phyloP scores from a whole-genome alignment of 1,140 invertebrate genomes.

The Drosophila yakuba region DNA sequence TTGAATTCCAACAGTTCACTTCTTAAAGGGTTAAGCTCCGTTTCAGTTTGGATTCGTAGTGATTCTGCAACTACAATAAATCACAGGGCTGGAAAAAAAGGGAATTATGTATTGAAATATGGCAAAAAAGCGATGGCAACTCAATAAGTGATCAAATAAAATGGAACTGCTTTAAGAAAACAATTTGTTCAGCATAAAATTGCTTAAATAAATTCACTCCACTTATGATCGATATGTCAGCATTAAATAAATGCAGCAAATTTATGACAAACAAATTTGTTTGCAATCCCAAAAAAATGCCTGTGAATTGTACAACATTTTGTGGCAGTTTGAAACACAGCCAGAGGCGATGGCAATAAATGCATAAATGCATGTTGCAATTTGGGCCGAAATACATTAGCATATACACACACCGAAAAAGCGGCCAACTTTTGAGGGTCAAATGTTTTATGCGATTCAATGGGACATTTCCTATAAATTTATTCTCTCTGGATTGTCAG shows the following conservation, averaged over 20 bases:
- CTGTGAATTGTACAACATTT: constrained; percentile 31
- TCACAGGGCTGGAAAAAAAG: constrained; percentile 3
- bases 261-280: constrained; percentile 18
- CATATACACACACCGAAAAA: not conserved
- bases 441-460: constrained; percentile 3
- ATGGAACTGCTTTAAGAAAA: not conserved
- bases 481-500: constrained; percentile 15
- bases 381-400: constrained; percentile 18
- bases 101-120: constrained; percentile 8
- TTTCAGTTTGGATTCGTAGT: not conserved
- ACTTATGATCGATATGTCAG: constrained; percentile 6
- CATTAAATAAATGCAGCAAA: constrained; percentile 15
- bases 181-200: not conserved
- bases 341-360: constrained; percentile 11
- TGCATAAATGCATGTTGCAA: constrained; percentile 33
- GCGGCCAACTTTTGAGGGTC: constrained; percentile 5
- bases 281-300: constrained; percentile 5
- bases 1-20: constrained; percentile 34
- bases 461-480: constrained; percentile 17
- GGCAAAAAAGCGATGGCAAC: not conserved
- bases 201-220: not conserved
- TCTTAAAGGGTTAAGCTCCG: constrained; percentile 13
- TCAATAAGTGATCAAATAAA: not conserved
- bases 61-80: constrained; percentile 12
- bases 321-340: constrained; percentile 26